These are phyloP conservation scores for Enteromius afrohamiltoni DNA, from an alignment of 2,797 vertebrate species.

Conservation along the genomic window DNA sequence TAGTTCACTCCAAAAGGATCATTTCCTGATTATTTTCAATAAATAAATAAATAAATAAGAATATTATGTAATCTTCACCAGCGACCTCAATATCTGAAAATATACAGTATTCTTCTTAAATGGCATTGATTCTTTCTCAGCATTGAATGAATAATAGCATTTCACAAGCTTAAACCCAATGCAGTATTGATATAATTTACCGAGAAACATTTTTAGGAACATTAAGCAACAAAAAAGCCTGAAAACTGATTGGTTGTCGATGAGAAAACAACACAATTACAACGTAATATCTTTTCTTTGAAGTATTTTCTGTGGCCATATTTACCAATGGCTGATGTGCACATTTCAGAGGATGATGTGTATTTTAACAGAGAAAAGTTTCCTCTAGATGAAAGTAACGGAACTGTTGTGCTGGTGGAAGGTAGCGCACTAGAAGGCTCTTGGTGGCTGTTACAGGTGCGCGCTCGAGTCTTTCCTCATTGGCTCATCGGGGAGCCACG, in stretches of 20 bases:
- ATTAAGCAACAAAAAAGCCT: too few relatives aligned
- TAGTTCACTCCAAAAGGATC: neutral
- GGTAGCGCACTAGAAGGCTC: neutral
- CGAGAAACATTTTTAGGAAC: too few relatives aligned
- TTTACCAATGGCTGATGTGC: neutral
- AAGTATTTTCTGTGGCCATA: neutral
- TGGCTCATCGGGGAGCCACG: conserved; percentile 55
- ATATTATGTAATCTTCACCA: neutral
- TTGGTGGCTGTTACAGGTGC: conserved; percentile 47
- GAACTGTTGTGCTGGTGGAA: neutral
- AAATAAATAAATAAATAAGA: neutral
- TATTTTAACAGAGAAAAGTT: neutral
- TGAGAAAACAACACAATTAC: too few relatives aligned
- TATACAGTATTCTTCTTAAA: too few relatives aligned
- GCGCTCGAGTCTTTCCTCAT: conserved; percentile 48
- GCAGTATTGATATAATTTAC: too few relatives aligned
- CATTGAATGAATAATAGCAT: too few relatives aligned
- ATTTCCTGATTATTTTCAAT: neutral
- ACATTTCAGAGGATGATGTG: neutral
- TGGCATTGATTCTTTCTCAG: too few relatives aligned
- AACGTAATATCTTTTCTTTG: neutral
- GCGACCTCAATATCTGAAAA: neutral
- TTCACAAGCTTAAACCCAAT: too few relatives aligned
- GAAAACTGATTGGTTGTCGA: too few relatives aligned
- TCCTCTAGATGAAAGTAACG: neutral